phyloP scores from a whole-genome alignment of 2,113 vertebrate species.

The Cairina moschata region DNA sequence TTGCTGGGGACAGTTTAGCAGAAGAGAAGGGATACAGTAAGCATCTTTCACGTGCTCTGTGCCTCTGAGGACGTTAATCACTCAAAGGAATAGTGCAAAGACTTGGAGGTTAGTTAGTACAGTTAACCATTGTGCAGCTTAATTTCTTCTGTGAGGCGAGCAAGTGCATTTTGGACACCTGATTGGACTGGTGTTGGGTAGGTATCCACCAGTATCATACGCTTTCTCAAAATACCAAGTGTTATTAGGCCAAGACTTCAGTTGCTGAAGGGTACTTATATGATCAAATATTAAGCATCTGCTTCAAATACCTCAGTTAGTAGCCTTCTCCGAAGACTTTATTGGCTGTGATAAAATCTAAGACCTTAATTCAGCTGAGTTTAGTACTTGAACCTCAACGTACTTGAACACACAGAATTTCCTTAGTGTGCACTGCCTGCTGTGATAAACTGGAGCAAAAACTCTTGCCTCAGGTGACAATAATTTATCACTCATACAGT shows the following conservation, averaged over 20 bases:
- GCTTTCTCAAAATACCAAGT: neutral
- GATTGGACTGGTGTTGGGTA: neutral
- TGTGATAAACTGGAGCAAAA: neutral
- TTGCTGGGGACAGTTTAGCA: neutral
- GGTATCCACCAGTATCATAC: neutral
- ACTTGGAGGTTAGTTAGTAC: neutral
- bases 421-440: neutral
- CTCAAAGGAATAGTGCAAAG: neutral
- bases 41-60: neutral
- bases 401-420: neutral
- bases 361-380: neutral
- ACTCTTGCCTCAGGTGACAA: neutral
- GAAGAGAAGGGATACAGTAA: neutral
- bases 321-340: neutral
- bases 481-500: neutral
- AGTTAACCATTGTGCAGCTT: neutral
- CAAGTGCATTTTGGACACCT: neutral
- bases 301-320: neutral
- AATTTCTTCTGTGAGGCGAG: neutral
- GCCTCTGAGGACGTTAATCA: neutral
- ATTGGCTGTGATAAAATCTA: neutral
- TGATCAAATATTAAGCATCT: neutral
- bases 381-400: neutral
- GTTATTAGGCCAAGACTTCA: neutral
- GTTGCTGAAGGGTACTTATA: neutral